Percentiles rank a stretch among this genome's conserved stretches.
These are phyloP conservation scores for Crotalus horridus DNA, from an alignment of 2,113 vertebrate species.

Conservation along the genomic window DNA sequence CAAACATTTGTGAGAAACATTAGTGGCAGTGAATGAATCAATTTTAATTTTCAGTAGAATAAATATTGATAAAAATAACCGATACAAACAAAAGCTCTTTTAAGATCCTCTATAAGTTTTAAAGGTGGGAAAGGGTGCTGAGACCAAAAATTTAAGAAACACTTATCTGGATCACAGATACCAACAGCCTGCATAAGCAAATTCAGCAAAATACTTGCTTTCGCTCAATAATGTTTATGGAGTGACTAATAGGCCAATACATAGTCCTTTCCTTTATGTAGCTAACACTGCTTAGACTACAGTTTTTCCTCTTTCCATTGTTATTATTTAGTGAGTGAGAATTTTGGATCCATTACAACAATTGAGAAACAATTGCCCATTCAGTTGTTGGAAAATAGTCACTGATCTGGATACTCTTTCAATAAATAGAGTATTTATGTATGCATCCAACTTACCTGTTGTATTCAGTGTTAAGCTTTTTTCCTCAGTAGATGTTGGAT, in stretches of 20 bases:
- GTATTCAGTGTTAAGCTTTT: background rate
- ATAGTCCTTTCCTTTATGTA: background rate
- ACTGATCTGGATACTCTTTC: background rate
- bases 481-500: background rate
- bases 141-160: background rate
- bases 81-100: background rate
- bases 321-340: background rate
- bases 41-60: background rate
- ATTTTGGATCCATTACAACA: background rate
- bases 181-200: background rate
- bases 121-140: background rate
- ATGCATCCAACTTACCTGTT: background rate
- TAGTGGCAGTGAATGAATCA: background rate
- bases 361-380: background rate
- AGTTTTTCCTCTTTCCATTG: background rate
- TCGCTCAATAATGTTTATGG: background rate
- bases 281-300: background rate
- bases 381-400: background rate
- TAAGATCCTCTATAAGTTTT: background rate
- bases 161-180: background rate
- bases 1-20: background rate
- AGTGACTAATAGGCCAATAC: background rate
- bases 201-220: background rate
- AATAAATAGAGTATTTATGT: background rate
- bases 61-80: background rate